Evolutionary conservation across 92 coral and sea anemone species (phyloP).

Genomic region (Muricea muricata): DNA sequence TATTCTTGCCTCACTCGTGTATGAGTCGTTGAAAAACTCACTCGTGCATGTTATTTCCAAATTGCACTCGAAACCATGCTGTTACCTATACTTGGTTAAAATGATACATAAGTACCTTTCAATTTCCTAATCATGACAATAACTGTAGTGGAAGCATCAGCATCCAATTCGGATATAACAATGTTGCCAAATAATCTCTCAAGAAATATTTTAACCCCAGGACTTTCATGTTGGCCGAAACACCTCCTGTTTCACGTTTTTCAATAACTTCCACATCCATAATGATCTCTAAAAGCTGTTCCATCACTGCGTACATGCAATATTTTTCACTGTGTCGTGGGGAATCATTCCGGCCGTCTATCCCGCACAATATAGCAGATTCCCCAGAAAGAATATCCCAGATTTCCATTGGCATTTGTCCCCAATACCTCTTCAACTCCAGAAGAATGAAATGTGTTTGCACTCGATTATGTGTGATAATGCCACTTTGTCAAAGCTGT

Average conservation of each 20-base stretch:
- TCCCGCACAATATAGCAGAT: not conserved
- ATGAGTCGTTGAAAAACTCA: too few species aligned
- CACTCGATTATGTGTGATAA: not conserved
- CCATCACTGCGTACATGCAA: constrained; percentile 15
- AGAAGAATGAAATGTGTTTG: not conserved
- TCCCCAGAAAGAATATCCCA: not conserved
- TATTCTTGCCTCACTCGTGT: too few species aligned
- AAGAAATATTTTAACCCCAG: not conserved
- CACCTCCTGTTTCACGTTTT: constrained; percentile 12
- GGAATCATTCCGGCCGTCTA: too few species aligned
- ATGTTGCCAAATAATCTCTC: not conserved
- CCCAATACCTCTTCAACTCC: not conserved
- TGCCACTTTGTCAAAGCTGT: not conserved
- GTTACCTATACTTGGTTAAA: too few species aligned
- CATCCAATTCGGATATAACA: not conserved
- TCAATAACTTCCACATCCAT: constrained; percentile 12
- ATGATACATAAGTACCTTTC: too few species aligned
- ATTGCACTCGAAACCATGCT: too few species aligned
- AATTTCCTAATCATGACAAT: too few species aligned
- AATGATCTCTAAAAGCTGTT: constrained; percentile 1
- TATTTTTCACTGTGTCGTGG: not conserved
- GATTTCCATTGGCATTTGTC: not conserved
- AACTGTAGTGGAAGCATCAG: constrained; percentile 7
- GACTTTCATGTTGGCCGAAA: constrained; percentile 9
- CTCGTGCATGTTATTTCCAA: too few species aligned